Evolutionary conservation across 2,113 vertebrate species (phyloP), one percentile per base, ranked within the genome.

Genomic region (Phoxinus phoxinus): DNA sequence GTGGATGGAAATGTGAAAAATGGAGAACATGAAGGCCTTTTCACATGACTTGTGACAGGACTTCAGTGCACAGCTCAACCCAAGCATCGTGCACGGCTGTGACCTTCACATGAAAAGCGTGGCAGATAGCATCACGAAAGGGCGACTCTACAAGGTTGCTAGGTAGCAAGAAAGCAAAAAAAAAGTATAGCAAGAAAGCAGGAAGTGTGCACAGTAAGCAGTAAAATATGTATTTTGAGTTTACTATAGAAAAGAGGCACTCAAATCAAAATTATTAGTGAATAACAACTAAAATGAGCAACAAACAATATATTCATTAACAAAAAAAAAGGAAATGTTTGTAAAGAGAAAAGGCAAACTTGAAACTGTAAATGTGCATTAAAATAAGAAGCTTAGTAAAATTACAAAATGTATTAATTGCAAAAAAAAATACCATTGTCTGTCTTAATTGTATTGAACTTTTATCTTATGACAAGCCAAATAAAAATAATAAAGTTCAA

Each of bases 111-210:
- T 76, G 46, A 76, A 76, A 76, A 53, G 13, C 15, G 1, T 32
- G 65, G 65, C 30, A 69, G 63, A 67, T 27, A 32, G 65, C 48
- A 75, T 30, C 44, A 75, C 2, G 1, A 25, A 51, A 27, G 46
- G 44, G 12, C 0, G 2, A 32, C 30, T 76, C 5, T 32, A 19
- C 46, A 76, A 76, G 44, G 74, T 76, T 76, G 74, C 48, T 53
- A 76, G 74, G 48, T 51, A 53, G 74, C 46, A 53, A 76, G 74
- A 76, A 76, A 32, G 46, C 73, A 53, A 41, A 10, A 41, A 41
- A 41, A 41, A 37, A 41, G 8, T n/a, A 17, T 51, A 53, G 74
- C 27, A 32, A 76, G 17, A 53, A 53, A 32, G 46, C 25, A 30
- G 73, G 73, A 76, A 73, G 71, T 46, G 71, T 25, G 23, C 37